A percentile compares a stretch with the other conserved stretches of the same genome.
Conservation (phyloP, 2,113 vertebrate species). For the Neomonachus schauinslandi region DNA sequence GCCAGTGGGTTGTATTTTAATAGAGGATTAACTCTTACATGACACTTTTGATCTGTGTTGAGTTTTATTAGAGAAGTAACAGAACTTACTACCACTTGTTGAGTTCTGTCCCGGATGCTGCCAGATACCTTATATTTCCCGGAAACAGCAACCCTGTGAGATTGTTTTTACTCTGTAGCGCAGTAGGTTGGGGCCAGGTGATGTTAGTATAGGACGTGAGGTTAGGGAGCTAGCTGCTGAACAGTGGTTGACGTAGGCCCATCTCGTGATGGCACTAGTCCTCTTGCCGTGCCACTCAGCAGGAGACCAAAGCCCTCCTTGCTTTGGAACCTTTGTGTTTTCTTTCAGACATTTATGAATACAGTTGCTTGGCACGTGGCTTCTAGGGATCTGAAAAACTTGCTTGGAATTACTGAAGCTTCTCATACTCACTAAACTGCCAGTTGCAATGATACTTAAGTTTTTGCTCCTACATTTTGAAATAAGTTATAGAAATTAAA, state of each 20-base stretch:
- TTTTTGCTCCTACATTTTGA: not conserved
- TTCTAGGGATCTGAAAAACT: not conserved
- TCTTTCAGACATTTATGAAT: not conserved
- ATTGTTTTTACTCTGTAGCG: not conserved
- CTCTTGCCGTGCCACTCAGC: not conserved
- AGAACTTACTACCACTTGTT: not conserved
- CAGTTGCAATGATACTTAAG: not conserved
- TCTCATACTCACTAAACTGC: not conserved
- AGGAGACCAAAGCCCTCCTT: not conserved
- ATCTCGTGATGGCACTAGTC: accelerated
- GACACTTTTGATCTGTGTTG: not conserved
- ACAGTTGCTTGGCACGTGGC: not conserved
- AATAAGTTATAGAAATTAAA: not conserved
- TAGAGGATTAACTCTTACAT: not conserved
- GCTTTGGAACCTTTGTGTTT: not conserved
- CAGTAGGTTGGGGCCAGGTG: not conserved
- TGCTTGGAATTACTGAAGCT: not conserved
- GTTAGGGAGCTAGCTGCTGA: not conserved
- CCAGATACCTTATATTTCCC: not conserved
- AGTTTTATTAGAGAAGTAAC: not conserved
- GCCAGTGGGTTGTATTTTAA: not conserved
- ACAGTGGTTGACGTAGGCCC: not conserved
- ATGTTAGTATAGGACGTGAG: not conserved
- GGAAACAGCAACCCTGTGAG: not conserved
- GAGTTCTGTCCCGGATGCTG: not conserved